phyloP scores from a whole-genome alignment of 2,113 vertebrate genomes.

The Aramus guarauna region DNA sequence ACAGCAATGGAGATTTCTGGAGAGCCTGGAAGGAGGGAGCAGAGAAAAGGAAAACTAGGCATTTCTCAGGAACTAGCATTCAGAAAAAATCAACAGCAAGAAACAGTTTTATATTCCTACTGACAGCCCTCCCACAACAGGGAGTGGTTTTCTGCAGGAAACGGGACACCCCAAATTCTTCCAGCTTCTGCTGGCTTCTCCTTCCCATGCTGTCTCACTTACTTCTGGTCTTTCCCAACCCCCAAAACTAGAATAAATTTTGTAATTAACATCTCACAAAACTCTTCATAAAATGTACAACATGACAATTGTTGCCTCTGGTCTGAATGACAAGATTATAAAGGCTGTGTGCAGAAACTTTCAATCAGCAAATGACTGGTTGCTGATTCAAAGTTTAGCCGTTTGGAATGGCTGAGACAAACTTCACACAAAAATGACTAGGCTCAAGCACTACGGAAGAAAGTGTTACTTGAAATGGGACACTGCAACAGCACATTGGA shows the following conservation, averaged over 20 bases:
- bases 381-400: background rate
- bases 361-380: background rate
- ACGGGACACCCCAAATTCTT: background rate
- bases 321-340: background rate
- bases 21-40: background rate
- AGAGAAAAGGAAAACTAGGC: background rate
- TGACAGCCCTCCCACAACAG: background rate
- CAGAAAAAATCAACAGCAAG: background rate
- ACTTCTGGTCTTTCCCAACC: background rate
- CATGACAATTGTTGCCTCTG: background rate
- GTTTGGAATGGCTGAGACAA: background rate
- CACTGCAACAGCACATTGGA: background rate
- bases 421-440: no score
- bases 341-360: background rate
- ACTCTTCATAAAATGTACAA: background rate
- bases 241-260: background rate
- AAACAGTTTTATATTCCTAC: background rate
- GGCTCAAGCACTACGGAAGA: background rate
- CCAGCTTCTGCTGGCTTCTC: background rate
- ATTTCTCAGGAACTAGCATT: background rate
- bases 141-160: background rate
- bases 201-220: background rate
- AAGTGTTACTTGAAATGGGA: background rate
- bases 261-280: background rate
- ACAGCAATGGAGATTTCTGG: background rate